Percentiles rank a stretch among this genome's conserved stretches.
Conservation (phyloP, 2,113 vertebrate genomes). For the Ictidomys tridecemlineatus region DNA sequence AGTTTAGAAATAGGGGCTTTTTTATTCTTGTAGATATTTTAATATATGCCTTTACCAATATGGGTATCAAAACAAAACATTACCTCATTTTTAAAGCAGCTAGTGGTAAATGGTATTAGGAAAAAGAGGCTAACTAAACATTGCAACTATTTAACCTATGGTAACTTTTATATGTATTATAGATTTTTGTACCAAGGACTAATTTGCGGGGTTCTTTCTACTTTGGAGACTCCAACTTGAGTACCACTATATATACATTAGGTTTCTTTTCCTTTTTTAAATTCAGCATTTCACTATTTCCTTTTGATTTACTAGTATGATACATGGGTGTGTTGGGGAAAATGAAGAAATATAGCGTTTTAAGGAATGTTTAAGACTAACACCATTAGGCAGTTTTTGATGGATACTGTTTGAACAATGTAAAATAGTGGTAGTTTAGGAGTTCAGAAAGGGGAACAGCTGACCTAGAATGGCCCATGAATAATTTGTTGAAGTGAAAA, state of each 20-base stretch:
- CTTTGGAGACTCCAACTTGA: neutral
- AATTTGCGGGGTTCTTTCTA: neutral
- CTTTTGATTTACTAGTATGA: neutral
- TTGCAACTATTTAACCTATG: neutral
- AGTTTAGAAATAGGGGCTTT: neutral
- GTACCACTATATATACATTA: neutral
- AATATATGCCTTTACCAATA: neutral
- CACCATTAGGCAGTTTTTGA: neutral
- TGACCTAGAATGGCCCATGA: neutral
- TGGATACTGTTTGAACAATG: neutral
- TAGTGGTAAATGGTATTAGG: neutral
- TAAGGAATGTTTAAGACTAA: neutral
- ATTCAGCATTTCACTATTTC: neutral
- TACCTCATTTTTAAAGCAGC: neutral
- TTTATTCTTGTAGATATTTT: constrained; percentile 49
- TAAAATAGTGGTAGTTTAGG: neutral
- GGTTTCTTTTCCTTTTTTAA: neutral
- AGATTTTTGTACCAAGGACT: neutral
- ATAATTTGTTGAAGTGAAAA: neutral
- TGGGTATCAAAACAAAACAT: neutral
- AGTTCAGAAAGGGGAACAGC: neutral
- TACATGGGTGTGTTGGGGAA: neutral
- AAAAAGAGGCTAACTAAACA: neutral
- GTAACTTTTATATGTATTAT: neutral
- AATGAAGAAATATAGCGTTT: neutral